Conservation (phyloP, 2,797 vertebrate genomes). For the Ctenopoma multispine region DNA sequence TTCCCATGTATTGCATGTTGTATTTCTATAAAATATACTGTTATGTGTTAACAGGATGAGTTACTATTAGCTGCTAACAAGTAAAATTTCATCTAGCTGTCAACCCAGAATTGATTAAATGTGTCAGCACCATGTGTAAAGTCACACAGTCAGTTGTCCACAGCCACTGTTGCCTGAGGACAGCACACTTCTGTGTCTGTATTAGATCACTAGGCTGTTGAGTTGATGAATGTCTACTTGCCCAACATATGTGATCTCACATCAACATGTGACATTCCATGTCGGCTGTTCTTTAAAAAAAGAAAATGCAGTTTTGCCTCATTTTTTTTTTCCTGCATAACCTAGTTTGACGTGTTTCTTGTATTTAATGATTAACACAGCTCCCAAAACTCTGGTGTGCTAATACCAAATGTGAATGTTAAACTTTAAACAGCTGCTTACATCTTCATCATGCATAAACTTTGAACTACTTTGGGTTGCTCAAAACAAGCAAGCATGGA, state of each 20-base stretch:
- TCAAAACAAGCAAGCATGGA: slow-evolving; percentile 20
- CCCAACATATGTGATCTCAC: background rate
- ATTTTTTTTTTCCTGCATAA: background rate
- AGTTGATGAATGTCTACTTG: background rate
- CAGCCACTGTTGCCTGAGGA: slow-evolving; percentile 6
- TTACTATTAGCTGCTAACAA: background rate
- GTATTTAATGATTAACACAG: background rate
- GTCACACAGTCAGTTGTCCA: background rate
- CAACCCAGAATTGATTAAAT: background rate
- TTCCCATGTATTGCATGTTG: background rate
- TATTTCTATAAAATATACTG: background rate
- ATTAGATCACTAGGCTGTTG: background rate
- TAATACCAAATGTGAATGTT: slow-evolving; percentile 1
- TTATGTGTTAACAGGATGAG: background rate
- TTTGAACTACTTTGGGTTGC: background rate
- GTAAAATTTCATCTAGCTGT: slow-evolving; percentile 1
- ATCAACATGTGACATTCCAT: background rate
- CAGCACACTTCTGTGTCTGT: slow-evolving; percentile 4
- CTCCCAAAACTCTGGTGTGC: background rate
- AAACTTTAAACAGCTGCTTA: slow-evolving; percentile 6
- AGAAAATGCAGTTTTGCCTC: background rate
- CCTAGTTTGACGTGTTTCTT: background rate
- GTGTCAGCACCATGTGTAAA: slow-evolving; percentile 3
- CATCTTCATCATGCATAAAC: slow-evolving; percentile 7
- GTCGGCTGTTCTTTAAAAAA: background rate